Evolutionary conservation across 2,888 invertebrate species (phyloP), one percentile per base, ranked within the genome.

Genomic region (Monochamus alternatus): DNA sequence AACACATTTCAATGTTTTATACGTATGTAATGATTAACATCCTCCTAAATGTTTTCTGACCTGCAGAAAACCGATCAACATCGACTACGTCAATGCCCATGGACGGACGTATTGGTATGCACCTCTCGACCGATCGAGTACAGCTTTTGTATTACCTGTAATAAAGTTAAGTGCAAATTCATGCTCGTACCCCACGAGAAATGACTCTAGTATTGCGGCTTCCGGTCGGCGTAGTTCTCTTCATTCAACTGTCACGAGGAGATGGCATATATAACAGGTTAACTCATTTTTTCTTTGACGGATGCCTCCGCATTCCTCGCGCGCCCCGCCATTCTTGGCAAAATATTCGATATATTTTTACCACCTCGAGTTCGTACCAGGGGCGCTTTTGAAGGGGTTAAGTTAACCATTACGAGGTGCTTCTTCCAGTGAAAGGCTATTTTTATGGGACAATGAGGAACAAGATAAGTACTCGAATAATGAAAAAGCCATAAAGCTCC

Each of bases 121-220:
- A 31, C 60, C 60, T 31, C 10, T 51, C 60, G 47, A 14, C 31
- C 60, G 69, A 69, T 69, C 60, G 47, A 44, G 47, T 60, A 60
- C 60, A 51, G n/a, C 63, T 63, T 71, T 71, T 63, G 71, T 71
- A 52, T 30, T 71, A 52, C 63, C 60, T 60, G 85, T 84, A 87
- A 88, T 87, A 87, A 87, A 87, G 77, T 87, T 88, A 87, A 88
- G 88, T 88, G 88, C 88, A 88, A 87, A 88, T 86, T 87, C 88
- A 87, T 88, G 88, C 87, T 87, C 82, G 76, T 78, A 79, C 82
- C 84, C 77, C 79, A 80, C 79, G 74, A 83, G 82, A 84, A 82
- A 85, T 83, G 82, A 83, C 83, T 83, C 84, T 82, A 81, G 80
- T 78, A 79, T 76, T 80, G 76, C 62, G 81, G 84, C 84, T 86